Evolutionary conservation across 2,113 vertebrate genomes (phyloP).

Genomic region (Protomyctophum bolini): DNA sequence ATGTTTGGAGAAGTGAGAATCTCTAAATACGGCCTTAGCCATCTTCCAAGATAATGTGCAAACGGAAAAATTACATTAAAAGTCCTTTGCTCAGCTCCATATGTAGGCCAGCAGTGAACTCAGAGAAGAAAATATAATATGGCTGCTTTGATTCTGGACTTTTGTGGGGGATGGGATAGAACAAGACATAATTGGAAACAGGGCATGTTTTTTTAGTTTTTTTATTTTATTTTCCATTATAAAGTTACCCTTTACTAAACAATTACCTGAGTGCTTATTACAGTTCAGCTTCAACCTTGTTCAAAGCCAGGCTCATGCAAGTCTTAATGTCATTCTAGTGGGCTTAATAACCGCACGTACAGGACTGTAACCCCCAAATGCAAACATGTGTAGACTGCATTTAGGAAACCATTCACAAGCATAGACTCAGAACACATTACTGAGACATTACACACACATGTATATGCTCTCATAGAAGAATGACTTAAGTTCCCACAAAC

Average conservation of each 20-base stretch:
- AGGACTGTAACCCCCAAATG: slow-evolving; percentile 24
- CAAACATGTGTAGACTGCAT: slow-evolving; percentile 11
- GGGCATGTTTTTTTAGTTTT: slow-evolving; percentile 64
- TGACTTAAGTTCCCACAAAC: slow-evolving; percentile 6
- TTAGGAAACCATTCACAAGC: neutral
- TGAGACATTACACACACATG: slow-evolving; percentile 7
- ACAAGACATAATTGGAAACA: slow-evolving; percentile 73
- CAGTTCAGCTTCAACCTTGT: slow-evolving; percentile 42
- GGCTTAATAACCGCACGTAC: slow-evolving; percentile 44
- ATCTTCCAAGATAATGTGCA: slow-evolving; percentile 5
- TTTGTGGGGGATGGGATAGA: slow-evolving; percentile 57
- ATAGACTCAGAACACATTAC: neutral
- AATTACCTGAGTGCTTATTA: slow-evolving; percentile 69
- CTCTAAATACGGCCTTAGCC: neutral
- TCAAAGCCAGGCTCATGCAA: slow-evolving; percentile 37
- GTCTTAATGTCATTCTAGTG: slow-evolving; percentile 22
- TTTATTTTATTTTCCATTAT: slow-evolving; percentile 70
- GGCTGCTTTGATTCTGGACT: slow-evolving; percentile 42
- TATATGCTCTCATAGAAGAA: slow-evolving; percentile 43
- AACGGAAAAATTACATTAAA: slow-evolving; percentile 52
- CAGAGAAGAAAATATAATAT: slow-evolving; percentile 61
- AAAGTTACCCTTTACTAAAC: slow-evolving; percentile 71
- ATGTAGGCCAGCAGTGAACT: slow-evolving; percentile 31
- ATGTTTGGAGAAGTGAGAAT: neutral
- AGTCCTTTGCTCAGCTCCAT: slow-evolving; percentile 13